Base-by-base conservation (phyloP, 1,140 invertebrate species). In the Lordiphosa clarofinis region DNA sequence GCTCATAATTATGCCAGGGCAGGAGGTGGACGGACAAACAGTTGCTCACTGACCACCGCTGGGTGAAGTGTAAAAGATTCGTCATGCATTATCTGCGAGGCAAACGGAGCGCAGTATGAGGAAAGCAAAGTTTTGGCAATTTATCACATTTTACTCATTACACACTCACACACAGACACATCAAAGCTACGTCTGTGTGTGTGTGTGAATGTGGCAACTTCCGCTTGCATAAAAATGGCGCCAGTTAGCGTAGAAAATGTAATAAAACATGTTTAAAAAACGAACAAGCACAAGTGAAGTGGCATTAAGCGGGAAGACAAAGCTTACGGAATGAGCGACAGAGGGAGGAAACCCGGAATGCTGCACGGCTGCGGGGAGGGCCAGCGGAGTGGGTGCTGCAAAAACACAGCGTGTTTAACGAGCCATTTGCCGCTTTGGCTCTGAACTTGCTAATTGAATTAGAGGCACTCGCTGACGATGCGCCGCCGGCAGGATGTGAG, bases 381-480 rank as follows among this genome's bases (percentile, higher is more conserved):
- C 8, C 36, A 13, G 10, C 6, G 40, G 15, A 11, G 21, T 7
- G 31, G n/a, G 12, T 35, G 42, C n/a, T 44, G 52, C 47, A 68
- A 73, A 79, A 65, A 73, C 72, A 82, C 65, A 84, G 76, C 78
- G 76, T 82, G 76, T 82, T 82, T 82, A 82, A 82, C 78, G 76
- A 82, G 76, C 78, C 76, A 82, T 82, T 82, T 82, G 78, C 76
- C 55, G 72, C 78, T 82, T 84, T 82, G 78, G 76, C 78, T 73
- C 68, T 82, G 78, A 82, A 82, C 72, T 82, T 82, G 78, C 78
- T 81, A 81, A 81, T 81, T 81, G 78, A 81, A 81, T 81, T 81
- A 81, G 72, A 76, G 67, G 46, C 67, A 63, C 57, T 54, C 65
- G 38, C 76, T 71, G 63, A 46, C 56, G 38, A 59, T 67, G 56